phyloP scores from a whole-genome alignment of 2,888 invertebrate species.

The Acanthopleura granulata region DNA sequence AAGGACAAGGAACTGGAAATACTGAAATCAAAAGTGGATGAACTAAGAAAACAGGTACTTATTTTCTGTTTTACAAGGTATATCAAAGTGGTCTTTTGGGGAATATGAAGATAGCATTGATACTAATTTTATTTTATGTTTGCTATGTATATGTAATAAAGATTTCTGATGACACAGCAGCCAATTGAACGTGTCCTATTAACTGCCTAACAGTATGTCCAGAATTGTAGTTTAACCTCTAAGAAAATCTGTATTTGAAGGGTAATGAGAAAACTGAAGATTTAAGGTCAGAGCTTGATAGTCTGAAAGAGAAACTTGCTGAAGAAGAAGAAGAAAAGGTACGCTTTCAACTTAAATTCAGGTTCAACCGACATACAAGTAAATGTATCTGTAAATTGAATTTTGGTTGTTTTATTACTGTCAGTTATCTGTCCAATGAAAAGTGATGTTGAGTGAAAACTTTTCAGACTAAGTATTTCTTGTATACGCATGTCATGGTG shows the following conservation, averaged over 20 bases:
- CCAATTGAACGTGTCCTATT: too few species aligned
- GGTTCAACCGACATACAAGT: too few species aligned
- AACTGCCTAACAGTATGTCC: too few species aligned
- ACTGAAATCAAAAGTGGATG: slow-evolving; percentile 34
- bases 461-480: too few species aligned
- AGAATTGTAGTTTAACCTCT: too few species aligned
- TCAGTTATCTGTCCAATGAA: not conserved
- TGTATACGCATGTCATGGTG: too few species aligned
- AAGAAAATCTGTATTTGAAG: not conserved
- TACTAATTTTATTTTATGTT: too few species aligned
- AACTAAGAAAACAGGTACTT: slow-evolving; percentile 10
- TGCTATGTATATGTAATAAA: too few species aligned
- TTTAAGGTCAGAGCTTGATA: slow-evolving; percentile 9
- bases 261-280: not conserved
- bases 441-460: not conserved
- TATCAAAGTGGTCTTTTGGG: too few species aligned
- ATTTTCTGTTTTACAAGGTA: too few species aligned
- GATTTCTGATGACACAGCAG: too few species aligned
- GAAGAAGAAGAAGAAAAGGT: slow-evolving; percentile 18
- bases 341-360: not conserved
- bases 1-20: slow-evolving; percentile 53
- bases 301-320: not conserved
- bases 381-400: not conserved
- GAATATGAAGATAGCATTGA: too few species aligned
- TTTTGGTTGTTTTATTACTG: not conserved